phyloP scores from a whole-genome alignment of 2,113 vertebrate genomes.

The Terrapene triunguis region DNA sequence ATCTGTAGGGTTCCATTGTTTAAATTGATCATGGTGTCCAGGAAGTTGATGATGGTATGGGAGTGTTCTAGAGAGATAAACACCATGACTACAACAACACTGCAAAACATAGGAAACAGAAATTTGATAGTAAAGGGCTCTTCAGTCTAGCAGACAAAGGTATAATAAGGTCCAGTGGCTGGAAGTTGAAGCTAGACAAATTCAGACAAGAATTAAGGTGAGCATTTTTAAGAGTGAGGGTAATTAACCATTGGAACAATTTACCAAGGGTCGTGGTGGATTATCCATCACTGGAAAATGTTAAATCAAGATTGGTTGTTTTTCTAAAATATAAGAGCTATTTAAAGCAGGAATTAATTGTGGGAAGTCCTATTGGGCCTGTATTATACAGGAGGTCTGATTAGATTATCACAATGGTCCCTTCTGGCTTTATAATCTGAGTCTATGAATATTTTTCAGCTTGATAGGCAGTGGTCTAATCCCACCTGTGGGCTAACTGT shows the following conservation, averaged over 20 bases:
- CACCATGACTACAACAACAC: background rate
- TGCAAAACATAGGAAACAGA: background rate
- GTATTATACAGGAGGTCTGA: background rate
- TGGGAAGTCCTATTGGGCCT: background rate
- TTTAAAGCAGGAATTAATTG: background rate
- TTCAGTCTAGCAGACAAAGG: background rate
- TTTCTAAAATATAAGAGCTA: background rate
- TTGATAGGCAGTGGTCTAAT: rapidly evolving
- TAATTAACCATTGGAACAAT: background rate
- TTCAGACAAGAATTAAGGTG: background rate
- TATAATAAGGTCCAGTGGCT: background rate
- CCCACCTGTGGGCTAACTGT: background rate
- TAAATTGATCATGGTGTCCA: background rate
- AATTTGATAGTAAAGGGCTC: background rate
- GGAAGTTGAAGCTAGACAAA: background rate
- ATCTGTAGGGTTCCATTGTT: background rate
- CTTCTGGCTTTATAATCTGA: background rate
- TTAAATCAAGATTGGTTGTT: background rate
- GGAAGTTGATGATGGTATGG: background rate
- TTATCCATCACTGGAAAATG: background rate
- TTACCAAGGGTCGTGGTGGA: background rate
- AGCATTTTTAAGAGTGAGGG: background rate
- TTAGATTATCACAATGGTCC: background rate
- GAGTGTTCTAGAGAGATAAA: background rate
- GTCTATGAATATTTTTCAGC: background rate